Evolutionary conservation across 2,113 vertebrate species (phyloP).

Genomic region (Otus sunia): DNA sequence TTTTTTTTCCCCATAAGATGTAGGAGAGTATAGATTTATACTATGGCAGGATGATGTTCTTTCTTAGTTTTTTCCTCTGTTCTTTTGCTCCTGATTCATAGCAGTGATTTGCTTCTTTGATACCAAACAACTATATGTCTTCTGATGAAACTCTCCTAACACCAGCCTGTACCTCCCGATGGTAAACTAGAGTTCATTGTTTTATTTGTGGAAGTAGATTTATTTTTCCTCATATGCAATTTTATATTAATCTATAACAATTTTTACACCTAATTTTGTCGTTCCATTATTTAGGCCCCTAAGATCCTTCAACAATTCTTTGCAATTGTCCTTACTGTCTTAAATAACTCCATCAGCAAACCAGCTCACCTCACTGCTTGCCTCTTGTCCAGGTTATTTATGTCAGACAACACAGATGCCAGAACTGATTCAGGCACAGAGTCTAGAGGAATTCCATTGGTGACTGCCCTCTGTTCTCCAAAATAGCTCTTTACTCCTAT

Average conservation of each 20-base stretch:
- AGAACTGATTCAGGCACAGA: background rate
- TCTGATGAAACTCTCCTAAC: background rate
- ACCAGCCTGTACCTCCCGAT: background rate
- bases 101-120: background rate
- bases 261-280: background rate
- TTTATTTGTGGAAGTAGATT: background rate
- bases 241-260: background rate
- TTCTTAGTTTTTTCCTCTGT: background rate
- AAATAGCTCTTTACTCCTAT: background rate
- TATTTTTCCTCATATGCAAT: background rate
- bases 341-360: background rate
- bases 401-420: background rate
- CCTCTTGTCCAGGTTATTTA: background rate
- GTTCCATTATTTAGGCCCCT: fast-evolving
- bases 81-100: background rate
- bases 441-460: background rate
- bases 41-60: background rate
- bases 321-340: background rate
- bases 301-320: background rate
- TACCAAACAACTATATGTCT: background rate
- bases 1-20: background rate
- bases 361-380: background rate
- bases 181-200: background rate
- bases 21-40: background rate
- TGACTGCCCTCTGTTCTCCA: fast-evolving